Conservation (phyloP, 1,140 invertebrate species). For the Drosophila littoralis region DNA sequence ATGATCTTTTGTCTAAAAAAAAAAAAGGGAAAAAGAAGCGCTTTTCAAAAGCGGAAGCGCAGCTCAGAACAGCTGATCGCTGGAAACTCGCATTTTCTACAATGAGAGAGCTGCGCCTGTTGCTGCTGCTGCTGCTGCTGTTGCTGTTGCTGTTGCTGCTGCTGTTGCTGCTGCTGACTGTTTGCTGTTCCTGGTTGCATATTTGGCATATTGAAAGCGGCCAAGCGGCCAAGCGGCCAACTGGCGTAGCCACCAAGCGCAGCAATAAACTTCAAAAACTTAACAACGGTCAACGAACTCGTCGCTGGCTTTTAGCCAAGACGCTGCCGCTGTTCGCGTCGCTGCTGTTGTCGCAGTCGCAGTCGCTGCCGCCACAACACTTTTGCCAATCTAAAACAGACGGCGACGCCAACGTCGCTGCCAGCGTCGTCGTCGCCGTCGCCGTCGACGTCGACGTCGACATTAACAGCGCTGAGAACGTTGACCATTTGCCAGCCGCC, state of each 20-base stretch:
- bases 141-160: background rate
- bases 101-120: slow-evolving; percentile 5
- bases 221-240: slow-evolving; percentile 48
- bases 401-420: slow-evolving; percentile 23
- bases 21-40: background rate
- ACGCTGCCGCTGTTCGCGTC: slow-evolving; percentile 10
- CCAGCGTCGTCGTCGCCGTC: slow-evolving; percentile 13
- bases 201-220: slow-evolving; percentile 78
- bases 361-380: slow-evolving; percentile 4
- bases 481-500: slow-evolving; percentile 18
- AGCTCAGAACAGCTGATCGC: slow-evolving; percentile 16
- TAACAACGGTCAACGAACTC: slow-evolving; percentile 72
- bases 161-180: background rate
- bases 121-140: background rate
- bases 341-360: slow-evolving; percentile 1
- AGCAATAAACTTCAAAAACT: slow-evolving; percentile 75
- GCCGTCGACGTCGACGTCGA: background rate
- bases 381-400: slow-evolving; percentile 54
- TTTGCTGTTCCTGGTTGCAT: slow-evolving; percentile 71
- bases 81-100: slow-evolving; percentile 23
- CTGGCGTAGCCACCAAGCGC: slow-evolving; percentile 46
- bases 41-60: slow-evolving; percentile 1
- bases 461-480: slow-evolving; percentile 28
- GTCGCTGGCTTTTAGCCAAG: slow-evolving; percentile 62
- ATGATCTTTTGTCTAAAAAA: background rate